Conservation (phyloP, 1,140 invertebrate genomes). For the Trypoxylus dichotomus region DNA sequence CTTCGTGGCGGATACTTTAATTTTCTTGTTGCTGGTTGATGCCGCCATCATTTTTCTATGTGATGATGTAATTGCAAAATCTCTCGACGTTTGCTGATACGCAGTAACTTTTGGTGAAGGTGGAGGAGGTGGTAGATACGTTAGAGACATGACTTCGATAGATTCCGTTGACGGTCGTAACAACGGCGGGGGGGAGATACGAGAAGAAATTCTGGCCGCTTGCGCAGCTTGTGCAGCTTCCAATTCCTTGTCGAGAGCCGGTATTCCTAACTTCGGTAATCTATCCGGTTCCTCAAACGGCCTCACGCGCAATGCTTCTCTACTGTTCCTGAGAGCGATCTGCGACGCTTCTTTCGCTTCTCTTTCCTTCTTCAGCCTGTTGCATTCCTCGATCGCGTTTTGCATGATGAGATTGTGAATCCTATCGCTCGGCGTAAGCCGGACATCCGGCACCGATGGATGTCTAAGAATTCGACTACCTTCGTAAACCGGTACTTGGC, state of each 20-base stretch:
- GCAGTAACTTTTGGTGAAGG: too few relatives aligned
- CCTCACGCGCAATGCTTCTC: not conserved
- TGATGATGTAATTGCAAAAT: too few relatives aligned
- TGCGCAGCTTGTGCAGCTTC: not conserved
- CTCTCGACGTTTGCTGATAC: too few relatives aligned
- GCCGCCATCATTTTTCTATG: too few relatives aligned
- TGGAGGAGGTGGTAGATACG: not conserved
- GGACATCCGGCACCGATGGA: not conserved
- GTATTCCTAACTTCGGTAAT: not conserved
- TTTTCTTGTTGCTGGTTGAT: too few relatives aligned
- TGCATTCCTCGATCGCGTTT: not conserved
- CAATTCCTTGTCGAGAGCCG: not conserved
- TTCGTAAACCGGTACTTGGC: not conserved
- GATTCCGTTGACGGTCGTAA: not conserved
- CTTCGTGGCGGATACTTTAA: too few relatives aligned
- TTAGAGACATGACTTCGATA: not conserved
- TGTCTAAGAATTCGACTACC: not conserved
- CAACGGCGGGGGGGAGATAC: not conserved
- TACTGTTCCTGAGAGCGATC: not conserved
- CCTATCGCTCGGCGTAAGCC: not conserved
- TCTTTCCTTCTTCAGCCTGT: not conserved
- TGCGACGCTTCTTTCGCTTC: not conserved
- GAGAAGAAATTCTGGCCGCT: too few relatives aligned
- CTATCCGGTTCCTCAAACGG: not conserved
- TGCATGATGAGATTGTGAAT: constrained; percentile 9